Conservation (phyloP, 2,113 vertebrate genomes). For the Pelusios castaneus region DNA sequence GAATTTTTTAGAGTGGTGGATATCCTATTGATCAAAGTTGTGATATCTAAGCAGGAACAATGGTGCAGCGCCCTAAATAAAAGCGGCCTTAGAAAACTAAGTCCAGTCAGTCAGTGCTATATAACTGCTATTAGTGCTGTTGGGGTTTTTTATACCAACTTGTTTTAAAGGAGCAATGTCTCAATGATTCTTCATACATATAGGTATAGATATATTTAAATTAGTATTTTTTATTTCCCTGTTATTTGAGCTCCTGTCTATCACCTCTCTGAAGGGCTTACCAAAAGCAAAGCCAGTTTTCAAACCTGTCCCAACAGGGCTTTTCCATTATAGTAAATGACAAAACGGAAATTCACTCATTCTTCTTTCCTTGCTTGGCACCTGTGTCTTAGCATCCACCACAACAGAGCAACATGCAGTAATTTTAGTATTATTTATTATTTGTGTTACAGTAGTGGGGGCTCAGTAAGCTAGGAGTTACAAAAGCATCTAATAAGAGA, state of each 20-base stretch:
- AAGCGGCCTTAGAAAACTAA: neutral
- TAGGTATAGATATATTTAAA: neutral
- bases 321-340: neutral
- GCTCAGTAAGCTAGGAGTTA: neutral
- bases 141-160: neutral
- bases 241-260: neutral
- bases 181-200: neutral
- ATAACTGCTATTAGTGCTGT: neutral
- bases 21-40: conserved; percentile 32
- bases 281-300: neutral
- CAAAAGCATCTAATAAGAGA: neutral
- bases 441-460: neutral
- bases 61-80: neutral
- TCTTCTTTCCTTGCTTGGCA: neutral
- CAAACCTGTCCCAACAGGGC: neutral
- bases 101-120: neutral
- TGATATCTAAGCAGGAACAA: conserved; percentile 31
- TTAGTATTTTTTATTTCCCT: neutral
- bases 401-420: neutral
- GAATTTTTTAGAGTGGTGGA: conserved; percentile 45
- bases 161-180: neutral
- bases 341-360: neutral
- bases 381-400: neutral
- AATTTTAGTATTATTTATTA: conserved; percentile 1
- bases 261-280: neutral